These are phyloP conservation scores for Dolichotis patagonum DNA, from an alignment of 2,113 vertebrate species.

Conservation along the genomic window DNA sequence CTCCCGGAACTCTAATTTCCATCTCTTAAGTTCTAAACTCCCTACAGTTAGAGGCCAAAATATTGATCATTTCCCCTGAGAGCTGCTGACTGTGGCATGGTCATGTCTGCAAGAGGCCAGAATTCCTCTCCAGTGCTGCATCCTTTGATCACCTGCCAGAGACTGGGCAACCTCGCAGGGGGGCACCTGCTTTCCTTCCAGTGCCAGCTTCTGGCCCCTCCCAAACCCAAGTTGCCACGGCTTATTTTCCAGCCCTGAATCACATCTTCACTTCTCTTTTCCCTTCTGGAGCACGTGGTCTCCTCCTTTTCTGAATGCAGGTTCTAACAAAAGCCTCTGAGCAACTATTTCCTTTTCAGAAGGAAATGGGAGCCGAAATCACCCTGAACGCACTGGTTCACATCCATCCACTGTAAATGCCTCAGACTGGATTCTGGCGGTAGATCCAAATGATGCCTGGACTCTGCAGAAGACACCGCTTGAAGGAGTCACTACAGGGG, in stretches of 20 bases:
- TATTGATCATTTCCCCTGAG: background rate
- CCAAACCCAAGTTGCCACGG: background rate
- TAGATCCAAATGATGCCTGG: background rate
- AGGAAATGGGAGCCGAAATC: background rate
- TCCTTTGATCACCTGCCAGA: accelerated
- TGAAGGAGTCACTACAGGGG: too few species aligned
- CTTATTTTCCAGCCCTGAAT: background rate
- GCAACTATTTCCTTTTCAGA: background rate
- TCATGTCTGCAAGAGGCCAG: background rate
- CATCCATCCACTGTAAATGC: background rate
- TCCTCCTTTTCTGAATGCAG: background rate
- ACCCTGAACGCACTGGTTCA: background rate
- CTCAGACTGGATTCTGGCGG: background rate
- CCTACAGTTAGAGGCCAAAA: background rate
- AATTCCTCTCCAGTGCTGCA: accelerated
- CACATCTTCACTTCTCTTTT: background rate
- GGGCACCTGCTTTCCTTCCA: accelerated
- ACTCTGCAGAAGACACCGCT: background rate
- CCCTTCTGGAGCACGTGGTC: background rate
- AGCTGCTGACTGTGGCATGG: too few species aligned
- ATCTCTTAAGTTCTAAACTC: background rate
- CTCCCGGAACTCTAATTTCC: background rate
- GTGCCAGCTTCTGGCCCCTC: background rate
- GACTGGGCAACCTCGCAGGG: accelerated
- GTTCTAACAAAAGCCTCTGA: background rate